phyloP scores from a whole-genome alignment of 2,888 invertebrate genomes.

The Molanna angustata region DNA sequence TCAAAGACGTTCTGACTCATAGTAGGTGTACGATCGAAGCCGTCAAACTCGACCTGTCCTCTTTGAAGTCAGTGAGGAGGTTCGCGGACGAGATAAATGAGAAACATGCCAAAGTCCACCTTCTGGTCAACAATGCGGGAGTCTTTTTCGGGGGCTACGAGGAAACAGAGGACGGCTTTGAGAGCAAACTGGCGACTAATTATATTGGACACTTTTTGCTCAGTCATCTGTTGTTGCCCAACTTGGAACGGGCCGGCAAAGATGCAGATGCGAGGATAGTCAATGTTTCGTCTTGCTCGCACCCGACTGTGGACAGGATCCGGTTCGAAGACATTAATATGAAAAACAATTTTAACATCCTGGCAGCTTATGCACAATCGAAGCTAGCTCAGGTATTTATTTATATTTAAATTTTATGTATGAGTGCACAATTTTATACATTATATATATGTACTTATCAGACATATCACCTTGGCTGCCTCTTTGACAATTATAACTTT shows the following conservation, averaged over 20 bases:
- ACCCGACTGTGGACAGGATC: conserved; percentile 64
- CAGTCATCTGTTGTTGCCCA: conserved; percentile 75
- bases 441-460: not conserved
- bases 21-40: conserved; percentile 64
- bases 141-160: conserved; percentile 83
- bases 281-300: conserved; percentile 84
- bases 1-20: conserved; percentile 57
- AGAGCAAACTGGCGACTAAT: conserved; percentile 86
- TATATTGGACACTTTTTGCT: conserved; percentile 84
- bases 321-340: conserved; percentile 75
- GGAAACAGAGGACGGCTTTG: conserved; percentile 78
- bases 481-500: too few relatives aligned
- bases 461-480: not conserved
- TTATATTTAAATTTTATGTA: too few relatives aligned
- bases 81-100: conserved; percentile 68
- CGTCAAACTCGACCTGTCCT: conserved; percentile 72
- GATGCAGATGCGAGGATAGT: conserved; percentile 66
- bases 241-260: conserved; percentile 63
- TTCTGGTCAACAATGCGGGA: conserved; percentile 86
- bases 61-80: conserved; percentile 68
- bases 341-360: conserved; percentile 59
- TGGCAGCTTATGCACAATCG: conserved; percentile 76
- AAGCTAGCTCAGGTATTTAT: conserved; percentile 83
- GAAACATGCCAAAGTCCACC: conserved; percentile 63
- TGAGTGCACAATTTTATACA: too few relatives aligned